phyloP scores from a whole-genome alignment of 2,797 vertebrate genomes.

The Bufotes viridis region DNA sequence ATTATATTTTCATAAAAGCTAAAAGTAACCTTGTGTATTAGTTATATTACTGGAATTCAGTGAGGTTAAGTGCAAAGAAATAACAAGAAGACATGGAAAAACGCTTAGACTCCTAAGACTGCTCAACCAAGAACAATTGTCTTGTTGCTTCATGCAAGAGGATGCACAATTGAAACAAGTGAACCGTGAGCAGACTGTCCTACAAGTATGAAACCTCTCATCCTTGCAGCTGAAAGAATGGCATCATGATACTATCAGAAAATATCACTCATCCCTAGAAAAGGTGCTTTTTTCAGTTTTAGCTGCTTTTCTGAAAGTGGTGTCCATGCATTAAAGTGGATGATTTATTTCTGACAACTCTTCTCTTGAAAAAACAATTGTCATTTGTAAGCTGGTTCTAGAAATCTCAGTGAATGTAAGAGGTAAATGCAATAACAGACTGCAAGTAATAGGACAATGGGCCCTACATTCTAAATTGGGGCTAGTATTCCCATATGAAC shows the following conservation, averaged over 20 bases:
- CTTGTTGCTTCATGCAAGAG: constrained; percentile 37
- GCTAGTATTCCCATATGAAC: no score
- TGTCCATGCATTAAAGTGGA: background rate
- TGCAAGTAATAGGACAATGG: background rate
- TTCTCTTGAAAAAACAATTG: constrained; percentile 6
- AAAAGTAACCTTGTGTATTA: background rate
- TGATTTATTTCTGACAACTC: background rate
- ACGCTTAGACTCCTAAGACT: constrained; percentile 1
- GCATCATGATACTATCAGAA: constrained; percentile 10
- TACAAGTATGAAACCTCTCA: constrained; percentile 34
- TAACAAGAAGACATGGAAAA: background rate
- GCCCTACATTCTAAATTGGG: no score
- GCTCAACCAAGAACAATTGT: constrained; percentile 6
- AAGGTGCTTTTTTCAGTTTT: constrained; percentile 1
- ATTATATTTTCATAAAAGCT: no score
- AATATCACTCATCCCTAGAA: constrained; percentile 22
- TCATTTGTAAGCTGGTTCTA: background rate
- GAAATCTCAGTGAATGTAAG: background rate
- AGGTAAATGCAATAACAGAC: background rate
- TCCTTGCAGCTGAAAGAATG: constrained; percentile 26
- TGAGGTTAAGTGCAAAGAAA: constrained; percentile 1
- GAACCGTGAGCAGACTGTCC: constrained; percentile 14
- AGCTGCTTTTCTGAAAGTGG: background rate
- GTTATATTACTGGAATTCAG: background rate
- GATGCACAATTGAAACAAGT: constrained; percentile 32